Evolutionary conservation across 1,140 invertebrate genomes (phyloP).

Genomic region (Nixonia krombeini): DNA sequence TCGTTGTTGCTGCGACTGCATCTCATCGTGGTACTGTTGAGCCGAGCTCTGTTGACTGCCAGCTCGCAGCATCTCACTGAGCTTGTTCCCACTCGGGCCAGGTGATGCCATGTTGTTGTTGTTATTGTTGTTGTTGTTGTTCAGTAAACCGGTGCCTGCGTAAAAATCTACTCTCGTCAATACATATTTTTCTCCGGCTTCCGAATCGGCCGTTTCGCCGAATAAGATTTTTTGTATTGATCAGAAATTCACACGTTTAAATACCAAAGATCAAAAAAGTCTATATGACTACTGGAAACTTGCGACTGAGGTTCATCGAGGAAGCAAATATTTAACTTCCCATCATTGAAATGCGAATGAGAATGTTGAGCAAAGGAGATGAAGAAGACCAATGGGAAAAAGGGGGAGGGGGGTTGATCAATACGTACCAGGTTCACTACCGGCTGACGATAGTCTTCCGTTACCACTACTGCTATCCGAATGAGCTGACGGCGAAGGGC

Average conservation of each 20-base stretch:
- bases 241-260: too few species aligned
- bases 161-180: constrained; percentile 71
- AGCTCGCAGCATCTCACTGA: constrained; percentile 77
- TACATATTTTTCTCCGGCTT: constrained; percentile 40
- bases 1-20: constrained; percentile 80
- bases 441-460: constrained; percentile 82
- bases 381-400: too few species aligned
- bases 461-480: constrained; percentile 87
- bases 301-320: too few species aligned
- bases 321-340: background rate
- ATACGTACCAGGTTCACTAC: constrained; percentile 78
- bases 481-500: constrained; percentile 84
- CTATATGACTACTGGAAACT: too few species aligned
- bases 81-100: constrained; percentile 74
- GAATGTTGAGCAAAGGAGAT: too few species aligned
- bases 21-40: constrained; percentile 79
- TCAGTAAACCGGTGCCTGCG: constrained; percentile 74
- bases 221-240: background rate
- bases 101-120: constrained; percentile 76
- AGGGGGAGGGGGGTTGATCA: constrained; percentile 28
- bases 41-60: constrained; percentile 67
- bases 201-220: background rate
- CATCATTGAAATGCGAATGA: too few species aligned
- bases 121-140: constrained; percentile 78
- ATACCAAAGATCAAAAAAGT: too few species aligned